phyloP scores from a whole-genome alignment of 35 echinoderm and acorn worm genomes.

The Strongylocentrotus purpuratus region DNA sequence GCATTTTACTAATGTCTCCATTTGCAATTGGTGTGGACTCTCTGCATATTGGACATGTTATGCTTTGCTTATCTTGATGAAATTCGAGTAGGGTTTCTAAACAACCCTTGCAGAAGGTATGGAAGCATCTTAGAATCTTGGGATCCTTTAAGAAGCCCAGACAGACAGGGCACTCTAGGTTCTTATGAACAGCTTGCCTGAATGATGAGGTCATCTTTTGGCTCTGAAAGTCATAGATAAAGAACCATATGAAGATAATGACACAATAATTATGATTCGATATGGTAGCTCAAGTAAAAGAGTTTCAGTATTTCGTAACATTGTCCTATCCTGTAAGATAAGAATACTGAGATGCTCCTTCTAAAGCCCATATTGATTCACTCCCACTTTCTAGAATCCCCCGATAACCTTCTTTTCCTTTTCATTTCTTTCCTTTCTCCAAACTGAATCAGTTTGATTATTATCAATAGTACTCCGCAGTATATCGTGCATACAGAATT shows the following conservation, averaged over 20 bases:
- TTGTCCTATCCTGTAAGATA: too few relatives aligned
- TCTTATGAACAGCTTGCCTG: neutral
- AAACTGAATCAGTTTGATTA: too few relatives aligned
- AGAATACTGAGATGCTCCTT: too few relatives aligned
- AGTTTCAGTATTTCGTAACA: too few relatives aligned
- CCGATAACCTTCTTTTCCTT: too few relatives aligned
- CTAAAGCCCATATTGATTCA: too few relatives aligned
- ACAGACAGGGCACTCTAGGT: conserved; percentile 7
- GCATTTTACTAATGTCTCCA: neutral
- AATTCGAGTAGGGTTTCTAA: neutral
- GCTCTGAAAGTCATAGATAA: neutral
- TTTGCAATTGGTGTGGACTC: neutral
- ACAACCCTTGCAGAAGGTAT: conserved; percentile 30
- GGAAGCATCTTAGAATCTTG: neutral
- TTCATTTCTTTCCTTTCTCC: too few relatives aligned
- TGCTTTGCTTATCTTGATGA: neutral
- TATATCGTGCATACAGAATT: too few relatives aligned
- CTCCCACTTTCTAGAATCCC: too few relatives aligned
- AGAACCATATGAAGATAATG: neutral
- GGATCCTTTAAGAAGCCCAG: neutral
- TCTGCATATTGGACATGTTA: neutral
- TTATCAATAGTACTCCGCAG: too few relatives aligned
- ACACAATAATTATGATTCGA: too few relatives aligned
- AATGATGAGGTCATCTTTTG: neutral
- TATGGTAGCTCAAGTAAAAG: too few relatives aligned